Evolutionary conservation across 2,888 invertebrate species (phyloP).

Genomic region (Sarcophaga rosellei): DNA sequence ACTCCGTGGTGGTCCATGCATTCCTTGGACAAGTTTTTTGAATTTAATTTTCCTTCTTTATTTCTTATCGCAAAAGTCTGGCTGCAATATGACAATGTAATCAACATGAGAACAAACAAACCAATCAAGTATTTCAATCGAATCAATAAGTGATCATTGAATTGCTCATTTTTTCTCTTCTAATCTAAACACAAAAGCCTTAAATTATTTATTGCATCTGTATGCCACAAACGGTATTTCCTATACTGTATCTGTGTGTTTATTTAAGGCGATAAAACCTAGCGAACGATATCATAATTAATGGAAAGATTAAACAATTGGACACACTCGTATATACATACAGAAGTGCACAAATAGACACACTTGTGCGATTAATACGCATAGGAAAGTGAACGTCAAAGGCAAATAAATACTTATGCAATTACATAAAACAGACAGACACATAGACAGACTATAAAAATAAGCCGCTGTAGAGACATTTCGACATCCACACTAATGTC

Average conservation of each 20-base stretch:
- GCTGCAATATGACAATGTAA: too few species aligned
- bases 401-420: too few species aligned
- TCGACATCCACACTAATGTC: background rate
- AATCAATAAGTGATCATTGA: too few species aligned
- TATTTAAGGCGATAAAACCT: conserved; percentile 1
- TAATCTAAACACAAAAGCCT: background rate
- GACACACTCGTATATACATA: conserved; percentile 8
- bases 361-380: conserved; percentile 5
- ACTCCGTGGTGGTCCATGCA: too few species aligned
- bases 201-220: background rate
- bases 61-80: too few species aligned
- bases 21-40: too few species aligned
- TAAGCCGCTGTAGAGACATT: too few species aligned
- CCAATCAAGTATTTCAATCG: too few species aligned
- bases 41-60: too few species aligned
- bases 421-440: background rate
- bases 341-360: background rate
- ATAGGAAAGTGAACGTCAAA: background rate
- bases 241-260: background rate
- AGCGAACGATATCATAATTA: conserved; percentile 19
- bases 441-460: background rate
- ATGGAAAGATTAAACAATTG: conserved; percentile 21
- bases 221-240: background rate
- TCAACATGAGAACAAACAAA: too few species aligned
- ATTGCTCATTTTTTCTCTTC: background rate